Evolutionary conservation across 2,797 vertebrate genomes (phyloP), one percentile per base, ranked within the genome.

Genomic region (Pogonophryne albipinna): DNA sequence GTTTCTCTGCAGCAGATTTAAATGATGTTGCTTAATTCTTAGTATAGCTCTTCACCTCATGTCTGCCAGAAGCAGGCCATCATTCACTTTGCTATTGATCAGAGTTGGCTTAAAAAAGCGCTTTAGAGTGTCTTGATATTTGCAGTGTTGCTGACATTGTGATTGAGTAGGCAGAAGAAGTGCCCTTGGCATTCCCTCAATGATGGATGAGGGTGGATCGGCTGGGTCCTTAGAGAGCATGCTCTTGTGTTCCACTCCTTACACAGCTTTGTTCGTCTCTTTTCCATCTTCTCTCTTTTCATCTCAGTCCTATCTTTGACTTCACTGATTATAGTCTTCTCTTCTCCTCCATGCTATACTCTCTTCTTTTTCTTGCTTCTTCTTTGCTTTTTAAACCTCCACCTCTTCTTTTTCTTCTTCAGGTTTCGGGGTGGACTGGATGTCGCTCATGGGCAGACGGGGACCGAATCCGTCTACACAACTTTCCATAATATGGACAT

Each of bases 401-500:
- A 15, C 63, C 61, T 42, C 17, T 67, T 6, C 53, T 71, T 66
- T 38, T 62, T 75, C 10, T 65, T 55, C 61, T 74, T 1, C 91
- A 99, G 98, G 78, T 99, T 99, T 79, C 96, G 97, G 17, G 98
- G 98, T 0, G 98, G 98, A 10, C 93, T 99, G 82, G 98, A 99
- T 0, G 97, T 99, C 85, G 94, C 97, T 62, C 98, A 98, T 0
- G 98, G 98, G 6, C 98, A 99, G 91, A 99, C 98, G 0, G 98
- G 98, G 78, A 96, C 90, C 0, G 97, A 99, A 83, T 99, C 98
- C 0, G 66, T 97, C 82, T 99, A 98, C 90, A 96, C 96, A 83
- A 96, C 93, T 93, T 99, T 99, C 91, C 96, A 96, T 51, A 97
- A 95, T 93, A 98, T 97, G 91, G 98, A 99, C 94, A 97, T 99